These are phyloP conservation scores for Drosophila ficusphila DNA, from an alignment of 1,140 invertebrate genomes.

Conservation along the genomic window DNA sequence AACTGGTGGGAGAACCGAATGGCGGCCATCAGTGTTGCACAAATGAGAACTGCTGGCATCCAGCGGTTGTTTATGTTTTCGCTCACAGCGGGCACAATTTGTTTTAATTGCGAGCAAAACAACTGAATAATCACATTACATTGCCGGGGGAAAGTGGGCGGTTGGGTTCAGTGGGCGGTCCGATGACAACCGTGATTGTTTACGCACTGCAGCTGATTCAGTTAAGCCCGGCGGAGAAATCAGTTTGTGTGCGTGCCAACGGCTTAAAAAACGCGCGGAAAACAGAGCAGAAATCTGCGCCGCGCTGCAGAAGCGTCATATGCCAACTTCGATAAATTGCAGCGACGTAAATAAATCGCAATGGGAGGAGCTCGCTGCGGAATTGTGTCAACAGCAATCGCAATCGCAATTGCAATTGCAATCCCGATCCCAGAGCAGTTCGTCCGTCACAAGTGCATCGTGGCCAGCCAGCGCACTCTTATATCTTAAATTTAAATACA, in stretches of 20 bases:
- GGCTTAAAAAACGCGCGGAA: conserved; percentile 47
- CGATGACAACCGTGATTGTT: not conserved
- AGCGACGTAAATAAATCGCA: conserved; percentile 68
- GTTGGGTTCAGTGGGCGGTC: not conserved
- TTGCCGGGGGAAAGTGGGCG: not conserved
- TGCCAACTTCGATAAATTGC: conserved; percentile 65
- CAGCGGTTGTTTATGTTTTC: conserved; percentile 22
- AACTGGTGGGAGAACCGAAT: conserved; percentile 17
- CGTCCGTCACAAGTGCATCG: conserved; percentile 9
- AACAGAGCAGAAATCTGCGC: conserved; percentile 21
- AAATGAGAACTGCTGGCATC: conserved; percentile 13
- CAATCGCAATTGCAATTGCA: not conserved
- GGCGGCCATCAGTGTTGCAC: conserved; percentile 11
- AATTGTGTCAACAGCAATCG: conserved; percentile 74
- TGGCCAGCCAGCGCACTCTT: conserved; percentile 10
- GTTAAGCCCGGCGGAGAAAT: conserved; percentile 50
- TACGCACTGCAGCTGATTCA: conserved; percentile 40
- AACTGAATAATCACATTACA: conserved; percentile 61
- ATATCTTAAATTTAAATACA: conserved; percentile 53
- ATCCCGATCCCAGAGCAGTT: not conserved
- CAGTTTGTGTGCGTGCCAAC: conserved; percentile 26
- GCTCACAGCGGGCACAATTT: conserved; percentile 42
- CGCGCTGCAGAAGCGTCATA: conserved; percentile 30
- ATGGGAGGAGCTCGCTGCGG: conserved; percentile 35
- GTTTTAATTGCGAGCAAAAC: conserved; percentile 68